Evolutionary conservation across 2,888 invertebrate species (phyloP).

Genomic region (Odontocerum albicorne): DNA sequence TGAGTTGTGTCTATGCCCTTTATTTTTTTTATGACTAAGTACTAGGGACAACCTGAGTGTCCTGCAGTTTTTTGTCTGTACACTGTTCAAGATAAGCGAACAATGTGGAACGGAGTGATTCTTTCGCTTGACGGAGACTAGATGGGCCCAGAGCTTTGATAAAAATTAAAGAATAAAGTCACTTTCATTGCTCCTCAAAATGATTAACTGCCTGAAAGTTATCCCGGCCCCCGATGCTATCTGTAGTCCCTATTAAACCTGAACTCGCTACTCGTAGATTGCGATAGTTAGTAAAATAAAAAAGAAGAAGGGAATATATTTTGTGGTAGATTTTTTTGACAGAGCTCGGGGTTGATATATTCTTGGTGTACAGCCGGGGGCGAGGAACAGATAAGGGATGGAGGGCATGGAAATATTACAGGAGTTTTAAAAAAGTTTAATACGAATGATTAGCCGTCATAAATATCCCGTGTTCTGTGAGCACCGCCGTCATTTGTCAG

Average conservation of each 20-base stretch:
- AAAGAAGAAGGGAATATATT: conserved; percentile 20
- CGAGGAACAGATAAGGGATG: conserved; percentile 17
- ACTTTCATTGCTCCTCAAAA: conserved; percentile 25
- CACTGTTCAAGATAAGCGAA: no score
- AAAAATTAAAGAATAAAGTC: conserved; percentile 24
- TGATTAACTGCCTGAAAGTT: conserved; percentile 23
- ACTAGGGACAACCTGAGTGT: no score
- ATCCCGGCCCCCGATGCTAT: conserved; percentile 6
- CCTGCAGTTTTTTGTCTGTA: no score
- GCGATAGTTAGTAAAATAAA: conserved; percentile 20
- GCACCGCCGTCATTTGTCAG: conserved; percentile 22
- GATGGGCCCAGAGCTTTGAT: conserved; percentile 2
- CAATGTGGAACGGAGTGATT: no score
- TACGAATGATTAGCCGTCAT: conserved; percentile 36
- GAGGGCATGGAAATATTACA: conserved; percentile 33
- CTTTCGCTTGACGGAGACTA: no score
- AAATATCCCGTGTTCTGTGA: conserved; percentile 29
- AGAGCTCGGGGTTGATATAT: conserved; percentile 34
- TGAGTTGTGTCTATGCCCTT: no score
- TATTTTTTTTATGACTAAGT: no score
- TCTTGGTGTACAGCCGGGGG: conserved; percentile 26
- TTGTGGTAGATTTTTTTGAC: conserved; percentile 21
- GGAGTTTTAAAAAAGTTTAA: conserved; percentile 36
- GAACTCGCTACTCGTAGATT: conserved; percentile 5
- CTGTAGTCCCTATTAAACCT: conserved; percentile 1